phyloP scores from a whole-genome alignment of 2,113 vertebrate species.

The Sapajus apella region DNA sequence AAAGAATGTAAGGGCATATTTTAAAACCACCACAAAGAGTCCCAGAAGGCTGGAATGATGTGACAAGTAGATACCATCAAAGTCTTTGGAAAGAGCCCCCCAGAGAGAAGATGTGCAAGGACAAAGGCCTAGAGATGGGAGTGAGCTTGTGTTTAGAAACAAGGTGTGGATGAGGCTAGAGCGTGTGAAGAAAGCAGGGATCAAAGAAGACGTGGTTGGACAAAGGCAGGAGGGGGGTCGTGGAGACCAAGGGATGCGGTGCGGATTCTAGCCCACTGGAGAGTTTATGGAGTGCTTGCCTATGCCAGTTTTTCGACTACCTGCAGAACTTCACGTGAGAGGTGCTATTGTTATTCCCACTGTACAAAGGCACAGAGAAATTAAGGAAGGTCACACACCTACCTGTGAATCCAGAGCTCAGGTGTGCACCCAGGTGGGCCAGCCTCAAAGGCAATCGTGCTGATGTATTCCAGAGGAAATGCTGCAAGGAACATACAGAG shows the following conservation, averaged over 20 bases:
- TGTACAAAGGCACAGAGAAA: background rate
- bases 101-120: background rate
- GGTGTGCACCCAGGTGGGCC: background rate
- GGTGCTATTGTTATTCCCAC: too few species aligned
- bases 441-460: background rate
- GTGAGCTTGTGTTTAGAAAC: background rate
- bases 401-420: background rate
- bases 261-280: background rate
- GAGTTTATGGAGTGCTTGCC: accelerated
- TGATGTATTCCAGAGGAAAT: accelerated
- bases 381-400: background rate
- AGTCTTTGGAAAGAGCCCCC: too few species aligned
- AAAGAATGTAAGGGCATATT: background rate
- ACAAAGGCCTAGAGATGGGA: background rate
- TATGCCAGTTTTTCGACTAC: too few species aligned
- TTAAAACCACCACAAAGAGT: too few species aligned
- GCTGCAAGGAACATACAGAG: too few species aligned
- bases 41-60: background rate
- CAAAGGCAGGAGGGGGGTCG: too few species aligned
- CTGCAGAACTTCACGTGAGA: accelerated
- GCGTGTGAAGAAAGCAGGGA: accelerated
- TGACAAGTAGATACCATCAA: background rate
- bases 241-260: background rate
- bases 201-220: background rate
- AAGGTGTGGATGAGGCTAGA: background rate